phyloP scores from a whole-genome alignment of 2,797 vertebrate species.

The Podarcis siculus region DNA sequence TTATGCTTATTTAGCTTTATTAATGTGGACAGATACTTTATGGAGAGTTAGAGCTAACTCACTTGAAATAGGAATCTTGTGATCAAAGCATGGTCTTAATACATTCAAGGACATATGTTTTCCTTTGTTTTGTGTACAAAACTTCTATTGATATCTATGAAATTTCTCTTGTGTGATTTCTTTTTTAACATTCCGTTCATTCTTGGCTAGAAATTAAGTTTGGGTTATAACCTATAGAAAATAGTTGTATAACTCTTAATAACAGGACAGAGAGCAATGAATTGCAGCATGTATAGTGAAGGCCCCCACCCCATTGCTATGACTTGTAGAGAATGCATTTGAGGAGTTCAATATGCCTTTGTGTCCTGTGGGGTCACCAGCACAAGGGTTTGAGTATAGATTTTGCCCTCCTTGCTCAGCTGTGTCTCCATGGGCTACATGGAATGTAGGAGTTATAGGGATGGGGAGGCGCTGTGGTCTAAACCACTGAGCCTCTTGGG shows the following conservation, averaged over 20 bases:
- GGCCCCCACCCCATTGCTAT: too few species aligned
- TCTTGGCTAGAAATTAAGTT: not conserved
- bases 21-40: not conserved
- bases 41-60: not conserved
- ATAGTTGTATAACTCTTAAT: not conserved
- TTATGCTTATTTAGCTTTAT: not conserved
- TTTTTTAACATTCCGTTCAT: not conserved
- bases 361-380: not conserved
- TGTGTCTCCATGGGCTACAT: not conserved
- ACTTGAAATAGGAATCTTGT: not conserved
- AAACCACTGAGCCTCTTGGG: too few species aligned
- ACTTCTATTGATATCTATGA: not conserved
- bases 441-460: not conserved
- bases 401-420: not conserved
- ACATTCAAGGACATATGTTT: not conserved
- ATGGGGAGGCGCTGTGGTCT: too few species aligned
- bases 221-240: not conserved
- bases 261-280: not conserved
- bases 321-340: not conserved
- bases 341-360: not conserved
- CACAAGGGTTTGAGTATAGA: not conserved
- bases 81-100: not conserved
- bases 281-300: not conserved
- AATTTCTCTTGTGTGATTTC: not conserved
- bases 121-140: not conserved